A percentile compares a stretch with the other conserved stretches of the same genome.
These are phyloP conservation scores for Isoperla grammatica DNA, from an alignment of 2,888 invertebrate genomes.

Conservation along the genomic window DNA sequence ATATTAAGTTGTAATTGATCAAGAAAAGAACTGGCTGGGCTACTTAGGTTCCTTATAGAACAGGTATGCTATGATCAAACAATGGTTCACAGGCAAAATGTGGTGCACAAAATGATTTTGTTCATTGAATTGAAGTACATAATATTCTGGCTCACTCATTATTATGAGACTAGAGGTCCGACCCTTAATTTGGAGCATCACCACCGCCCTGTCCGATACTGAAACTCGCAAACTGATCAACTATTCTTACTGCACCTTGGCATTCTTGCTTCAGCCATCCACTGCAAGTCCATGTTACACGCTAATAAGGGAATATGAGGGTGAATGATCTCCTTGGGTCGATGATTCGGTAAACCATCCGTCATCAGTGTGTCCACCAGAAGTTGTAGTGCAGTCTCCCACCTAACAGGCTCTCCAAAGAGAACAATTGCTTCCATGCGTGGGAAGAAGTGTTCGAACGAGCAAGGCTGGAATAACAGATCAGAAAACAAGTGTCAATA, in stretches of 20 bases:
- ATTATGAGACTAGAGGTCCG: too few relatives aligned
- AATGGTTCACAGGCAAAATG: too few relatives aligned
- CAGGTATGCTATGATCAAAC: too few relatives aligned
- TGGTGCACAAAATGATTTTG: too few relatives aligned
- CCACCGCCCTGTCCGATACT: too few relatives aligned
- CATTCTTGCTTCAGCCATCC: constrained; percentile 60
- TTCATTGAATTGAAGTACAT: too few relatives aligned
- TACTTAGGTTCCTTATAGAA: too few relatives aligned
- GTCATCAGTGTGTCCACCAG: constrained; percentile 57
- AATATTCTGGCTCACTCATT: too few relatives aligned
- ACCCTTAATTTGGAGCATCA: too few relatives aligned
- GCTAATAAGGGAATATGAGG: constrained; percentile 61
- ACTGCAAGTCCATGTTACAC: constrained; percentile 60
- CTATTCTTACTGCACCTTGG: constrained; percentile 50
- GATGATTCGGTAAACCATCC: constrained; percentile 48
- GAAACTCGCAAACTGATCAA: too few relatives aligned
- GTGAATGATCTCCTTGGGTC: constrained; percentile 44
- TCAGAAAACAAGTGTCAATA: not conserved
- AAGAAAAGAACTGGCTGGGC: too few relatives aligned
- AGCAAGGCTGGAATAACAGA: constrained; percentile 41
- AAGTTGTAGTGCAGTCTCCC: constrained; percentile 60
- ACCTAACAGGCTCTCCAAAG: constrained; percentile 59
- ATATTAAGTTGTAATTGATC: too few relatives aligned
- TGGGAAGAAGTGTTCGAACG: constrained; percentile 49
- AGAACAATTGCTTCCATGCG: constrained; percentile 55